Evolutionary conservation across 2,113 vertebrate genomes (phyloP).

Genomic region (Macrotus californicus): DNA sequence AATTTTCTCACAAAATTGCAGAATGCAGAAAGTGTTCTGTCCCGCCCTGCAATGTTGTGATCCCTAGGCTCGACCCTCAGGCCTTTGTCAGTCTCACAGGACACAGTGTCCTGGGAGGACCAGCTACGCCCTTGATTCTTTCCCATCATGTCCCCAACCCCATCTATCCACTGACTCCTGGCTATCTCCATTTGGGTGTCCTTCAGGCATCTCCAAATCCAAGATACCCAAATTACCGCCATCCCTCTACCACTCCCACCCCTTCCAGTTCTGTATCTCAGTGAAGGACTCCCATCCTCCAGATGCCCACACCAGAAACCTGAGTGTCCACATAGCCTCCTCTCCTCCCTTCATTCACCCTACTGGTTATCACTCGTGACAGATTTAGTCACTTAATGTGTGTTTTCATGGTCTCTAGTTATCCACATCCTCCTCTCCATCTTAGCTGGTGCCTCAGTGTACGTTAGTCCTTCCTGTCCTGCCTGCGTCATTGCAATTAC

Average conservation of each 20-base stretch:
- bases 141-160: background rate
- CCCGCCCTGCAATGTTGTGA: background rate
- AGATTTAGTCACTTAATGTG: background rate
- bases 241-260: background rate
- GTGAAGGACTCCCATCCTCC: background rate
- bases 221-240: background rate
- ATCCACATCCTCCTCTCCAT: too few relatives aligned
- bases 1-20: background rate
- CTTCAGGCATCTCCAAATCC: background rate
- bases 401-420: too few relatives aligned
- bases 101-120: rapidly evolving
- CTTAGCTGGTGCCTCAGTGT: too few relatives aligned
- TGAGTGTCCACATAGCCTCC: background rate
- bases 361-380: background rate
- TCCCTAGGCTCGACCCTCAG: background rate
- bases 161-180: background rate
- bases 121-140: background rate
- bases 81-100: background rate
- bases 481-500: background rate
- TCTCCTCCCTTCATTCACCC: background rate
- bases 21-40: background rate
- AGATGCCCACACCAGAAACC: background rate
- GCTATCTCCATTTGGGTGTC: background rate
- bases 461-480: background rate
- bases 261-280: background rate